These are phyloP conservation scores for Phalloptychus januarius DNA, from an alignment of 2,797 vertebrate genomes.

Conservation along the genomic window DNA sequence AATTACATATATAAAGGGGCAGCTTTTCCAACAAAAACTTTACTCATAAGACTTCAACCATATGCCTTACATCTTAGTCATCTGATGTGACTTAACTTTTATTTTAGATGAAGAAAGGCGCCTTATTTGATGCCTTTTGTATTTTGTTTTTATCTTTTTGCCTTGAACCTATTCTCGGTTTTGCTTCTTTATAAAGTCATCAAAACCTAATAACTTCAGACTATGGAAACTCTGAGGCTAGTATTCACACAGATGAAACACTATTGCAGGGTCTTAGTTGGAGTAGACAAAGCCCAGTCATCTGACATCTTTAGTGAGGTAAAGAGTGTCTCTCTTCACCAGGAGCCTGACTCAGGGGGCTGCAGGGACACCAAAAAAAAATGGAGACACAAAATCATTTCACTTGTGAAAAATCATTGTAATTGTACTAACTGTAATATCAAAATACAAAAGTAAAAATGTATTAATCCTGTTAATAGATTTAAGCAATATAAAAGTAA, in stretches of 20 bases:
- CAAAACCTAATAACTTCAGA: constrained; percentile 37
- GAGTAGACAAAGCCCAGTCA: constrained; percentile 28
- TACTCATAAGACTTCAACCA: constrained; percentile 8
- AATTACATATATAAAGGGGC: constrained; percentile 38
- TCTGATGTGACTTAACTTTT: constrained; percentile 27
- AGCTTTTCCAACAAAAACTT: constrained; percentile 16
- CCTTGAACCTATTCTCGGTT: constrained; percentile 13
- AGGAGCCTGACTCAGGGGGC: background rate
- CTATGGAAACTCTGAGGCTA: constrained; percentile 34
- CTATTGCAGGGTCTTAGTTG: constrained; percentile 19
- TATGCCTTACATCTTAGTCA: background rate
- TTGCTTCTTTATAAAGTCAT: constrained; percentile 15
- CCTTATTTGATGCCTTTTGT: background rate
- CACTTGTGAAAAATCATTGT: no score
- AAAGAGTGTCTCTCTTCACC: constrained; percentile 24
- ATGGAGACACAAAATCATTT: no score
- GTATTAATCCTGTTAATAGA: no score
- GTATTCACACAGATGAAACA: constrained; percentile 45
- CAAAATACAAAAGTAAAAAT: no score
- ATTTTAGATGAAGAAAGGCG: constrained; percentile 18
- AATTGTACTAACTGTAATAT: no score
- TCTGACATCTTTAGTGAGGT: constrained; percentile 37
- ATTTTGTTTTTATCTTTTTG: constrained; percentile 10
- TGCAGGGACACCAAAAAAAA: no score
- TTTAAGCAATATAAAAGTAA: no score